Evolutionary conservation across 2,797 vertebrate genomes (phyloP).

Genomic region (Helicolenus hilgendorfi): DNA sequence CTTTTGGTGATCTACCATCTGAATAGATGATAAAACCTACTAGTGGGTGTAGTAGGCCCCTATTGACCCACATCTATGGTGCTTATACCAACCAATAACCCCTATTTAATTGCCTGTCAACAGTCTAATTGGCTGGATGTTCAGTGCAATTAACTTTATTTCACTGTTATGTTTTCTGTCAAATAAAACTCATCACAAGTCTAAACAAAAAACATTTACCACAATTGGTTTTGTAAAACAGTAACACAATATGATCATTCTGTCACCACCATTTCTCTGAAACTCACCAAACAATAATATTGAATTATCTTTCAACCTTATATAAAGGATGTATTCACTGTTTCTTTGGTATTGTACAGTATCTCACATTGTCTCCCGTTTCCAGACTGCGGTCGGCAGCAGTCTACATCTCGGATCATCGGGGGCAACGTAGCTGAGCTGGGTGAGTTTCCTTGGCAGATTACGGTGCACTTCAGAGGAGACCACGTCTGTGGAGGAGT

Average conservation of each 20-base stretch:
- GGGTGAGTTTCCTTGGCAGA: constrained; percentile 95
- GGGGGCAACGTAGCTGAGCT: constrained; percentile 88
- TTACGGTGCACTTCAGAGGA: constrained; percentile 90
- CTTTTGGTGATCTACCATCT: too few species aligned
- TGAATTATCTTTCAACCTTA: neutral
- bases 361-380: constrained; percentile 11
- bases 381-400: constrained; percentile 92
- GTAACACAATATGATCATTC: neutral
- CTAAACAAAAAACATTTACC: neutral
- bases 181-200: neutral
- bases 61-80: too few species aligned
- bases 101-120: too few species aligned
- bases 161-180: neutral
- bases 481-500: constrained; percentile 92
- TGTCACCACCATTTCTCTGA: neutral
- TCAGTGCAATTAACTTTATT: neutral
- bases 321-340: neutral
- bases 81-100: too few species aligned
- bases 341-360: neutral
- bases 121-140: neutral
- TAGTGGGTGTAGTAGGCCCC: too few species aligned
- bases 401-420: constrained; percentile 90
- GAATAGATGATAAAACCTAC: too few species aligned
- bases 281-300: neutral
- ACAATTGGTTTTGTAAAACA: neutral